Percentiles rank a stretch among this genome's conserved stretches.
Evolutionary conservation across 2,113 vertebrate genomes (phyloP).

Genomic region (Oreochromis tanganicae): DNA sequence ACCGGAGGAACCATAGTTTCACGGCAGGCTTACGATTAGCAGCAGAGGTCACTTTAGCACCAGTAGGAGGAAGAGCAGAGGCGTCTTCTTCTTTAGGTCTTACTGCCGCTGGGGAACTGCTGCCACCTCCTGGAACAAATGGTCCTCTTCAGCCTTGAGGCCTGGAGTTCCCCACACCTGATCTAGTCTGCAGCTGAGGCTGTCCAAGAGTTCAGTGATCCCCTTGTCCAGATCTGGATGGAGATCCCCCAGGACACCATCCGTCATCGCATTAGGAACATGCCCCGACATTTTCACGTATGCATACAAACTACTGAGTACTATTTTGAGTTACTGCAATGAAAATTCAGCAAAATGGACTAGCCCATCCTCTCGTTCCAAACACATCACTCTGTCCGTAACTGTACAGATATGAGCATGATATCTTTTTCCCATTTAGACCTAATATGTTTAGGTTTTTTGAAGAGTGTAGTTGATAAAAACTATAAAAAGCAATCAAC

Average conservation of each 20-base stretch:
- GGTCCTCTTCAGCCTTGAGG: background rate
- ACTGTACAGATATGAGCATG: background rate
- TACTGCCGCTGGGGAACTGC: background rate
- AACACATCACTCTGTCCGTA: background rate
- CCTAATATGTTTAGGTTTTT: accelerated
- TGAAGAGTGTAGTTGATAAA: background rate
- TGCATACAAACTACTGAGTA: background rate
- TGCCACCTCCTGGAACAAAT: constrained; percentile 4
- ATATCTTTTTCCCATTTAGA: accelerated
- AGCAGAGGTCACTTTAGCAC: constrained; percentile 66
- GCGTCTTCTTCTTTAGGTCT: background rate
- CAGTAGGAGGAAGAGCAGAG: background rate
- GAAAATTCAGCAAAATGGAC: background rate
- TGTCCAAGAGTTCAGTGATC: background rate
- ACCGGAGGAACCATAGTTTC: constrained; percentile 81
- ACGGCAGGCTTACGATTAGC: background rate
- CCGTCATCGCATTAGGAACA: background rate
- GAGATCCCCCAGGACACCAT: background rate
- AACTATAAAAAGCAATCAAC: background rate
- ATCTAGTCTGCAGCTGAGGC: background rate
- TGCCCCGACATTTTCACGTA: background rate
- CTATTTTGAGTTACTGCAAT: background rate
- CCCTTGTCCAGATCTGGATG: background rate
- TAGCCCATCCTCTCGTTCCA: background rate
- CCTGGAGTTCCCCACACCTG: accelerated